phyloP scores from a whole-genome alignment of 2,797 vertebrate species.

The Neosilurus mollespiculum region DNA sequence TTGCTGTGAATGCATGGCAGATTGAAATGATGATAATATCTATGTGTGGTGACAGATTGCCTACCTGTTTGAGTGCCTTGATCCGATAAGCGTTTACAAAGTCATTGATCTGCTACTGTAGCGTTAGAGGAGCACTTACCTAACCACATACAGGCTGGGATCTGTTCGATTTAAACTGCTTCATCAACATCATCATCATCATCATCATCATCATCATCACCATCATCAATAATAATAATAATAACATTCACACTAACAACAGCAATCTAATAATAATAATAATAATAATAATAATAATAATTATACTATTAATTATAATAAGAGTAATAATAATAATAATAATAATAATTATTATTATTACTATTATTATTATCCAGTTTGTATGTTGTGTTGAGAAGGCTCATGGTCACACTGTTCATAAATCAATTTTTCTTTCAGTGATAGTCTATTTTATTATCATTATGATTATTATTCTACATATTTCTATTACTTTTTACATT shows the following conservation, averaged over 20 bases:
- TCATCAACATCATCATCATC: background rate
- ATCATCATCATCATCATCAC: no score
- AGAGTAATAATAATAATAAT: background rate
- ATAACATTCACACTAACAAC: background rate
- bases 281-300: no score
- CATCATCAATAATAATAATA: background rate
- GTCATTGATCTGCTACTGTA: background rate
- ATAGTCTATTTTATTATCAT: background rate
- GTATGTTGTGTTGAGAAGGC: background rate
- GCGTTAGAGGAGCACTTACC: background rate
- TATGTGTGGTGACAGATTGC: slow-evolving; percentile 24
- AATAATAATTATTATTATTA: background rate
- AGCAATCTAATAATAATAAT: background rate
- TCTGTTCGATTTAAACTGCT: background rate
- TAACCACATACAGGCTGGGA: background rate
- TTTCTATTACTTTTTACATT: background rate
- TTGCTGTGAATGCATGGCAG: slow-evolving; percentile 54
- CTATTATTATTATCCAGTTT: background rate
- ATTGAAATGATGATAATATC: slow-evolving; percentile 44
- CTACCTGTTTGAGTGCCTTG: slow-evolving; percentile 35
- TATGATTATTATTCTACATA: background rate
- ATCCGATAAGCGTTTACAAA: slow-evolving; percentile 2
- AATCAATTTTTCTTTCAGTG: background rate
- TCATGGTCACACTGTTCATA: background rate
- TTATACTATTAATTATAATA: background rate